phyloP scores from a whole-genome alignment of 2,797 vertebrate genomes.

The Tinamus major region DNA sequence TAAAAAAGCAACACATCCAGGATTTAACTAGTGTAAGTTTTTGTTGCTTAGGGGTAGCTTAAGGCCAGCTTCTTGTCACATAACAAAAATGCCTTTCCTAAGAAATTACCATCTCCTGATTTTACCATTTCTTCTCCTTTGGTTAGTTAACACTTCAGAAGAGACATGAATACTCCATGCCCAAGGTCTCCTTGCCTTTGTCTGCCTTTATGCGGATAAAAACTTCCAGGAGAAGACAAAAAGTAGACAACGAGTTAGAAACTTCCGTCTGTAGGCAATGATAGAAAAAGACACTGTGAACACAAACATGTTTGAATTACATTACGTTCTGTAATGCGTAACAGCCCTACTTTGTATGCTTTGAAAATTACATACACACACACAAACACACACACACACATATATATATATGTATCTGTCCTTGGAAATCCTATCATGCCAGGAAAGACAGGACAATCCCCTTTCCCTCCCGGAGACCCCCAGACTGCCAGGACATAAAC shows the following conservation, averaged over 20 bases:
- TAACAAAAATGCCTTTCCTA: background rate
- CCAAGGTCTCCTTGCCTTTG: slow-evolving; percentile 10
- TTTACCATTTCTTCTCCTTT: background rate
- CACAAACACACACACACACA: background rate
- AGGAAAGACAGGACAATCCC: background rate
- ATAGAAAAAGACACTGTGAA: background rate
- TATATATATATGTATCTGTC: background rate
- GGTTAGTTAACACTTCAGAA: background rate
- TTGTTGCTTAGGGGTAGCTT: background rate
- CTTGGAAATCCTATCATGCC: background rate
- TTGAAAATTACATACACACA: background rate
- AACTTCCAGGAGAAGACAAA: background rate
- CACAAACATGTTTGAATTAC: background rate
- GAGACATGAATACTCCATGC: background rate
- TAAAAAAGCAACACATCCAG: background rate
- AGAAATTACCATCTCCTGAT: background rate
- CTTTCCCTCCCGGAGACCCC: background rate
- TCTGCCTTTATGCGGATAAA: background rate
- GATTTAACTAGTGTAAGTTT: background rate
- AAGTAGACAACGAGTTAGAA: background rate
- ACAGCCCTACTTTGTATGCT: background rate
- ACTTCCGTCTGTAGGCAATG: background rate
- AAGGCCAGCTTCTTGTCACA: background rate
- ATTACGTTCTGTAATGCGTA: background rate
- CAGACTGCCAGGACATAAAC: background rate